phyloP scores from a whole-genome alignment of 2,113 vertebrate genomes.

The Odobenus rosmarus region DNA sequence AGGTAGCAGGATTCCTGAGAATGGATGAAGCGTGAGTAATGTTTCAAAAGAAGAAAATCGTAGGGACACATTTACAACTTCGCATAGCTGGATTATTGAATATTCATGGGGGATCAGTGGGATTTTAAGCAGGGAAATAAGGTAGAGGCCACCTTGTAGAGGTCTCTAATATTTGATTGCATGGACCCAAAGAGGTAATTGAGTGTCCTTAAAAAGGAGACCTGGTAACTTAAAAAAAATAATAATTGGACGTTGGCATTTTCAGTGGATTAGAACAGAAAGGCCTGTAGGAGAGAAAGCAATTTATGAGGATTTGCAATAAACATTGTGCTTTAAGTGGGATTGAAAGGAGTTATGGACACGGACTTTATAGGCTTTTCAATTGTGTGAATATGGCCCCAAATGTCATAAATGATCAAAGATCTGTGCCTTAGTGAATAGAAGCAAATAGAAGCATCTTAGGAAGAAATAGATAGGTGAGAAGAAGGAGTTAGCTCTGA shows the following conservation, averaged over 20 bases:
- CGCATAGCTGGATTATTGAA: background rate
- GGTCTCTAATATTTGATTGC: background rate
- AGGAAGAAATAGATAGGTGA: background rate
- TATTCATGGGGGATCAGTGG: background rate
- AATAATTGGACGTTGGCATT: background rate
- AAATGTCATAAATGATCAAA: background rate
- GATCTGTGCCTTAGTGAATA: background rate
- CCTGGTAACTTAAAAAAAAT: background rate
- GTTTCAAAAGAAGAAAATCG: slow-evolving; percentile 33
- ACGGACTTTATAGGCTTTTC: background rate
- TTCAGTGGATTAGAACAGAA: background rate
- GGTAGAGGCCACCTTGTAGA: background rate
- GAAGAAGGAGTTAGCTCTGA: background rate
- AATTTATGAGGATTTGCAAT: background rate
- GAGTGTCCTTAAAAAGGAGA: background rate
- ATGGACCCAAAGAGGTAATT: background rate
- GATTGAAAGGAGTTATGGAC: background rate
- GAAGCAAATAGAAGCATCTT: background rate
- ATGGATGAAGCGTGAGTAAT: slow-evolving; percentile 61
- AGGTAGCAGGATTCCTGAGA: slow-evolving; percentile 59
- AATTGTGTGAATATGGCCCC: background rate
- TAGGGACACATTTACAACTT: background rate
- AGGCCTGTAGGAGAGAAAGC: background rate
- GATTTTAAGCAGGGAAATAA: background rate
- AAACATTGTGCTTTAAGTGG: background rate